Percentiles rank a stretch among this genome's conserved stretches.
These are phyloP conservation scores for Sussaba pulchella DNA, from an alignment of 2,888 invertebrate species.

Conservation along the genomic window DNA sequence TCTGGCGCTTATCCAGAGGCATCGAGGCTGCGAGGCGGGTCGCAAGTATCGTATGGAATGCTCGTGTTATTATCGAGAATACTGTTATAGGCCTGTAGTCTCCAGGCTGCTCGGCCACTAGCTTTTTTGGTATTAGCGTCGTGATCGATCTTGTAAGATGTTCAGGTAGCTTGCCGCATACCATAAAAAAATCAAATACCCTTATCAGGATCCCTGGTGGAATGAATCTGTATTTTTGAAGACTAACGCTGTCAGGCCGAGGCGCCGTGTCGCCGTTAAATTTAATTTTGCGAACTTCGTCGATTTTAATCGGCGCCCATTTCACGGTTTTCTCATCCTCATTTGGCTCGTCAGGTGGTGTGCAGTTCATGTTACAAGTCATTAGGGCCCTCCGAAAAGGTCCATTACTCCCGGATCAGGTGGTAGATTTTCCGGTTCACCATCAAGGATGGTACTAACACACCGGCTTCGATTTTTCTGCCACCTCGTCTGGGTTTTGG, in stretches of 20 bases:
- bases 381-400: slow-evolving; percentile 4
- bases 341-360: too few species aligned
- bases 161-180: neutral
- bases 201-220: neutral
- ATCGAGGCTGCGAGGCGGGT: neutral
- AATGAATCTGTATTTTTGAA: neutral
- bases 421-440: neutral
- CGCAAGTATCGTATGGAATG: slow-evolving; percentile 57
- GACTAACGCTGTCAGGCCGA: too few species aligned
- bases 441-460: neutral
- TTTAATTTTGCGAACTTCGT: too few species aligned
- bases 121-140: slow-evolving; percentile 60
- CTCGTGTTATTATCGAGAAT: slow-evolving; percentile 51
- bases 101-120: slow-evolving; percentile 22
- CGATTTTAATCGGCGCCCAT: too few species aligned
- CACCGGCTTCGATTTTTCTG: neutral
- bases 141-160: slow-evolving; percentile 50
- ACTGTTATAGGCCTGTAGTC: slow-evolving; percentile 63
- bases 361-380: neutral
- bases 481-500: neutral
- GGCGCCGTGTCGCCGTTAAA: too few species aligned
- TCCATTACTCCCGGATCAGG: slow-evolving; percentile 11
- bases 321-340: too few species aligned
- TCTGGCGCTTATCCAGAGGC: slow-evolving; percentile 52
- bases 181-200: slow-evolving; percentile 43